These are phyloP conservation scores for Podarcis siculus DNA, from an alignment of 2,797 vertebrate species.

Conservation along the genomic window DNA sequence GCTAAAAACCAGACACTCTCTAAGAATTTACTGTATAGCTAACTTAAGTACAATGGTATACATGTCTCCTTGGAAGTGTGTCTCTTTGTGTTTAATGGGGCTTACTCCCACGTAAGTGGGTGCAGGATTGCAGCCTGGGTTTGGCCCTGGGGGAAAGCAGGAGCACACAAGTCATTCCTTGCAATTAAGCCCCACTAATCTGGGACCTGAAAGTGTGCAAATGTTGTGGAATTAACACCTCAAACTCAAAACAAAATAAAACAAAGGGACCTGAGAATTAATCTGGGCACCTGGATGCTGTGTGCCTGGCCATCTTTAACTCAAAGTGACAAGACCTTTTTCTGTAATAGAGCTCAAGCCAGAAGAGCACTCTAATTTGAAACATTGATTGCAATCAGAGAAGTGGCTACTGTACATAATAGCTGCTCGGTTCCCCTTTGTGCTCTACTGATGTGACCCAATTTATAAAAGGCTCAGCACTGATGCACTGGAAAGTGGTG, in stretches of 20 bases:
- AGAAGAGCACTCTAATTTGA: slow-evolving; percentile 70
- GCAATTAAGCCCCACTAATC: neutral
- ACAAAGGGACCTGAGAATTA: slow-evolving; percentile 24
- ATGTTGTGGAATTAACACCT: neutral
- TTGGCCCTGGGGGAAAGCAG: too few species aligned
- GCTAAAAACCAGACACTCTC: too few species aligned
- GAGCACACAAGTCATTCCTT: neutral
- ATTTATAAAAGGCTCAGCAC: slow-evolving; percentile 47
- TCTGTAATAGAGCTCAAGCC: slow-evolving; percentile 48
- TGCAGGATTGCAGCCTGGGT: too few species aligned
- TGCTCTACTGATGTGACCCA: slow-evolving; percentile 49
- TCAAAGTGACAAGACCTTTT: slow-evolving; percentile 33
- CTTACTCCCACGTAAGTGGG: too few species aligned
- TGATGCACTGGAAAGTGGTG: slow-evolving; percentile 19
- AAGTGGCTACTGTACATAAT: slow-evolving; percentile 70
- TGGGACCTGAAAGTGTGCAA: neutral
- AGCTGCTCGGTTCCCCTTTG: slow-evolving; percentile 56
- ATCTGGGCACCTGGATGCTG: slow-evolving; percentile 16
- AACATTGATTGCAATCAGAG: slow-evolving; percentile 74
- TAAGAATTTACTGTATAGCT: too few species aligned
- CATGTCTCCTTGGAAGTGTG: too few species aligned
- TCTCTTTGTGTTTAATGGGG: too few species aligned
- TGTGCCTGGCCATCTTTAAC: slow-evolving; percentile 32
- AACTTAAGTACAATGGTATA: too few species aligned
- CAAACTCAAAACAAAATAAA: slow-evolving; percentile 3